phyloP scores from a whole-genome alignment of 2,888 invertebrate genomes.

The Ganaspis brasiliensis region DNA sequence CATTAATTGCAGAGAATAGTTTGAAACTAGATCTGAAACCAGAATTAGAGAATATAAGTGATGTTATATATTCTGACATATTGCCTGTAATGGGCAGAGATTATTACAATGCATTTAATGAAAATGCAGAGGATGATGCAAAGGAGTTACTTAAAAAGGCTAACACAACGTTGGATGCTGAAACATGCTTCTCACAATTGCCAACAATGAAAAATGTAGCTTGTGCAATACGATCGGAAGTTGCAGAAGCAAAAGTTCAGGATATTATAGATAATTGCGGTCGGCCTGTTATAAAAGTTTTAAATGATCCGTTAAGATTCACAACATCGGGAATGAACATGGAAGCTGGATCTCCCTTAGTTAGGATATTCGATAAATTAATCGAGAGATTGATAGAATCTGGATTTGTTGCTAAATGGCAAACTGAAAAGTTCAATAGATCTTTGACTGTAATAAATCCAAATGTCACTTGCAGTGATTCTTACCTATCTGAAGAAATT shows the following conservation, averaged over 20 bases:
- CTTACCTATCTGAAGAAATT: neutral
- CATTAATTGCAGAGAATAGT: neutral
- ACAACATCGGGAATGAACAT: neutral
- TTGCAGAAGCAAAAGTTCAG: neutral
- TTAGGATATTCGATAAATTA: neutral
- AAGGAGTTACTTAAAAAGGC: neutral
- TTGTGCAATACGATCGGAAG: neutral
- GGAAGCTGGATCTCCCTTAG: slow-evolving; percentile 9
- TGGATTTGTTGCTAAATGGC: neutral
- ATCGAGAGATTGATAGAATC: neutral
- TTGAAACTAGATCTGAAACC: neutral
- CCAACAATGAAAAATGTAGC: neutral
- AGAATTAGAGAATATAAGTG: neutral
- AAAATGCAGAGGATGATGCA: neutral
- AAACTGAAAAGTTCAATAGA: neutral
- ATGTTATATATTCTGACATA: neutral
- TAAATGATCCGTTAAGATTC: neutral
- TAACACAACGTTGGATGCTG: neutral
- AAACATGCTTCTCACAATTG: neutral
- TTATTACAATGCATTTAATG: neutral
- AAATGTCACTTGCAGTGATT: neutral
- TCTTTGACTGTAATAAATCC: neutral
- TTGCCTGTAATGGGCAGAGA: neutral
- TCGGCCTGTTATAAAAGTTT: neutral
- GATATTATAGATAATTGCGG: neutral